Base-by-base conservation (phyloP, 1,140 invertebrate genomes). In the Ooceraea biroi region DNA sequence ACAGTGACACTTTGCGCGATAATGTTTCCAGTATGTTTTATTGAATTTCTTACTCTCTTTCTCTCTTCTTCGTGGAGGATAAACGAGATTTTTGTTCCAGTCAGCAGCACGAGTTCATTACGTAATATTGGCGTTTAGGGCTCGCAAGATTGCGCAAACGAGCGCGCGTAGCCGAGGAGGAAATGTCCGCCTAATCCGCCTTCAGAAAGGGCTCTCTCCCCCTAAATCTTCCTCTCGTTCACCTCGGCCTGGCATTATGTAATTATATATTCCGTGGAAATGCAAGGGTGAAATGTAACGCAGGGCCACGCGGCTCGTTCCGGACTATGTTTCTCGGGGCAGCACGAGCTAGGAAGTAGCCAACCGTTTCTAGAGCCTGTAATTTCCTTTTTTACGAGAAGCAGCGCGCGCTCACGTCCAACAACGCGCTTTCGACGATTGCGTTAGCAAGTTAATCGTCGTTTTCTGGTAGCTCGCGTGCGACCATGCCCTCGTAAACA, bases 181-280 rank as follows among this genome's bases (percentile, higher is more conserved):
- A 91, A 90, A 88, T 89, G 87, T 86, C 84, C 78, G 85, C 68
- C 85, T 77, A 85, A 88, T 74, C 69, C 86, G 55, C 63, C 82
- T 78, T 36, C 12, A 77, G 58, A 80, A 69, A 76, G 82, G 60
- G 68, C 82, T 85, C 77, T 63, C 87, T 87, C 86, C 77, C 60
- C 72, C 77, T 89, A 85, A 90, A 92, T 90, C 89, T 90, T 85
- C 36, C 36, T 7, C 36, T 36, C 36, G n/a, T 36, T 36, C 72
- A 89, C 76, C 76, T 91, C 85, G 85, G 88, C 77, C 88, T 84
- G 84, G 88, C 86, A 91, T 91, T 91, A 90, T 91, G 89, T 93
- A 92, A 93, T 93, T 92, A 93, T 89, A 91, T 91, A 91, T 92
- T 91, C 86, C 88, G 76, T 89, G 52, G 69, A 88, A 90, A 86